phyloP scores from a whole-genome alignment of 2,888 invertebrate genomes.

The Aproaerema taeniolella region DNA sequence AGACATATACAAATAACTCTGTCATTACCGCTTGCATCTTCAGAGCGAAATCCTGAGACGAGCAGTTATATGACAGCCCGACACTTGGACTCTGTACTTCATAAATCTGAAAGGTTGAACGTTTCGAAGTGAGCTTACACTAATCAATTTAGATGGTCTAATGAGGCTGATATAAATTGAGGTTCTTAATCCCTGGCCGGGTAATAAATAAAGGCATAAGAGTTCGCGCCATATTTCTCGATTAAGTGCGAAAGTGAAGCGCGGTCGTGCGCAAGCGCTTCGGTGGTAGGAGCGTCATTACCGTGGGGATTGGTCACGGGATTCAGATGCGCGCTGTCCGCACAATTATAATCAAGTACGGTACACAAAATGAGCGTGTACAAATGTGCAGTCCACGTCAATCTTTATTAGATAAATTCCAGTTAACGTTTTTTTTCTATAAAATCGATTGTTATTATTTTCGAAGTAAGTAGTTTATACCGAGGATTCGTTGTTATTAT shows the following conservation, averaged over 20 bases:
- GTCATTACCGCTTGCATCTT: slow-evolving; percentile 8
- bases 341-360: slow-evolving; percentile 73
- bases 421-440: too few relatives aligned
- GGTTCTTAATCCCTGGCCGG: slow-evolving; percentile 60
- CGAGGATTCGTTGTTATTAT: too few relatives aligned
- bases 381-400: too few relatives aligned
- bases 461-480: too few relatives aligned
- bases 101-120: slow-evolving; percentile 14
- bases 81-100: slow-evolving; percentile 16
- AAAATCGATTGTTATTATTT: too few relatives aligned
- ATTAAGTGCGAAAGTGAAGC: slow-evolving; percentile 74
- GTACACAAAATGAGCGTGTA: too few relatives aligned
- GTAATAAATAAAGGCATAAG: slow-evolving; percentile 72
- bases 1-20: slow-evolving; percentile 9
- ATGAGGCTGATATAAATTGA: slow-evolving; percentile 70
- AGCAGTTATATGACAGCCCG: slow-evolving; percentile 4
- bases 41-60: background rate
- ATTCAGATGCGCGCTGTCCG: slow-evolving; percentile 68
- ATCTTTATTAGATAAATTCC: too few relatives aligned
- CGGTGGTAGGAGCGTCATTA: slow-evolving; percentile 65
- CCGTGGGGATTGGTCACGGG: slow-evolving; percentile 69
- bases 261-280: slow-evolving; percentile 27
- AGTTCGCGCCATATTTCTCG: slow-evolving; percentile 74
- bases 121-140: slow-evolving; percentile 33
- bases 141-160: slow-evolving; percentile 68